Base-by-base conservation (phyloP, 2,797 vertebrate genomes). In the Coregonus sp. region DNA sequence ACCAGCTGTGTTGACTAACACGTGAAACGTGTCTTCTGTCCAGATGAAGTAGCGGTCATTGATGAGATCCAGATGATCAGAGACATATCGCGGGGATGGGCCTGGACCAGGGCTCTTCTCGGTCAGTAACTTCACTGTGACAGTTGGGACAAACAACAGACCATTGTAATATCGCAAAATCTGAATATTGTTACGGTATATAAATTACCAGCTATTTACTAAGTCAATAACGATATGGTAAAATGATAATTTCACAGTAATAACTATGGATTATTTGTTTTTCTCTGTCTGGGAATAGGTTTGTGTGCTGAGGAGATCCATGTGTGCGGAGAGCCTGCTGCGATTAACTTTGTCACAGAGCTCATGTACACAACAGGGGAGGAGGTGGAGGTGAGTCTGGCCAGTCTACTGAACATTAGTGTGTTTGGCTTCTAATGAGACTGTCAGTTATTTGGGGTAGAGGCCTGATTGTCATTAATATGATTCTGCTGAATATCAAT, bases 1-100 rank as follows among this genome's bases (percentile, higher is more conserved):
- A 3, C 6, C n/a, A 0, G 5, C n/a, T 18, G 59, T 63, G 59
- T 63, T 9, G 20, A 63, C 6, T 63, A 18, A 63, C 59, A 16
- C 20, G 29, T 9, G 11, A n/a, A 25, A 4, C 29, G 18, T 54
- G 15, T 37, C 18, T 52, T 6, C 25, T 31, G 89, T 86, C 80
- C 80, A 99, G 98, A 97, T 93, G 96, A 99, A 89, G 97, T 99
- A 80, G 98, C 98, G 65, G 96, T 99, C 67, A 97, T 99, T 18
- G 98, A 99, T 90, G 98, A 99, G 94, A 98, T 99, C 89, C 98
- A 99, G 61, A 99, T 99, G 98, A 98, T 99, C 88, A 95, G 92
- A 94, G 98, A 99, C 91, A 92, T 89, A 29, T 92, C 96, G 40
- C 95, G 98, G 94, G 98, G 98, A 69, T 99, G 98, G 98, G 98